These are phyloP conservation scores for Pararge aegeria DNA, from an alignment of 1,140 invertebrate species.

Conservation along the genomic window DNA sequence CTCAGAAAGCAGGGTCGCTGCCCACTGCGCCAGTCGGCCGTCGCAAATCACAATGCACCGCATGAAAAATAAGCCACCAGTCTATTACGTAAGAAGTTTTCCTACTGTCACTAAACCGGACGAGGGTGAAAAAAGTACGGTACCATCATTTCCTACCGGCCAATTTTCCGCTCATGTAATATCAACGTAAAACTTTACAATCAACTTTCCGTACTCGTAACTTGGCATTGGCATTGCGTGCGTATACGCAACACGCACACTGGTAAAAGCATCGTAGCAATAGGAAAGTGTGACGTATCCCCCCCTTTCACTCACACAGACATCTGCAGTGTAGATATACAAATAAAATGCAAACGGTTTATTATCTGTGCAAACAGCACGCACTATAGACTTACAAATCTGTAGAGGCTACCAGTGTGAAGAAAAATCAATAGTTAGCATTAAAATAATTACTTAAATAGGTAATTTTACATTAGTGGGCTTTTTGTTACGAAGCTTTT, in stretches of 20 bases:
- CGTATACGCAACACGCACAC: slow-evolving; percentile 69
- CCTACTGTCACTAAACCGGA: slow-evolving; percentile 18
- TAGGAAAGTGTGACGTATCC: slow-evolving; percentile 39
- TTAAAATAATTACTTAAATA: too few relatives aligned
- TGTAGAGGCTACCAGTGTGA: too few relatives aligned
- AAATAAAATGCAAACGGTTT: slow-evolving; percentile 14
- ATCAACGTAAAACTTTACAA: slow-evolving; percentile 59
- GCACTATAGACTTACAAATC: neutral
- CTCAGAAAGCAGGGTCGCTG: too few relatives aligned
- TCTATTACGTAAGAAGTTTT: slow-evolving; percentile 14
- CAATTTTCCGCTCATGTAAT: slow-evolving; percentile 72
- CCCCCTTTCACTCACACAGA: slow-evolving; percentile 41
- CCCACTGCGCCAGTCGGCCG: too few relatives aligned
- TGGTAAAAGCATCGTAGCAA: slow-evolving; percentile 2
- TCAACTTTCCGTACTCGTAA: slow-evolving; percentile 63
- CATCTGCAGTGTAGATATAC: slow-evolving; percentile 13
- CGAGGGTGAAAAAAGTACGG: slow-evolving; percentile 12
- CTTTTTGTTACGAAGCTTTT: too few relatives aligned
- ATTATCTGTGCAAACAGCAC: slow-evolving; percentile 21
- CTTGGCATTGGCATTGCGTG: slow-evolving; percentile 75
- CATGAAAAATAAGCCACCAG: too few relatives aligned
- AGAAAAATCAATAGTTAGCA: too few relatives aligned
- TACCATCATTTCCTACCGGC: slow-evolving; percentile 55
- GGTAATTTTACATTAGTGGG: too few relatives aligned
- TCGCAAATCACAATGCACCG: too few relatives aligned